Conservation (phyloP, 2,113 vertebrate genomes). For the Phrynocephalus versicolor region DNA sequence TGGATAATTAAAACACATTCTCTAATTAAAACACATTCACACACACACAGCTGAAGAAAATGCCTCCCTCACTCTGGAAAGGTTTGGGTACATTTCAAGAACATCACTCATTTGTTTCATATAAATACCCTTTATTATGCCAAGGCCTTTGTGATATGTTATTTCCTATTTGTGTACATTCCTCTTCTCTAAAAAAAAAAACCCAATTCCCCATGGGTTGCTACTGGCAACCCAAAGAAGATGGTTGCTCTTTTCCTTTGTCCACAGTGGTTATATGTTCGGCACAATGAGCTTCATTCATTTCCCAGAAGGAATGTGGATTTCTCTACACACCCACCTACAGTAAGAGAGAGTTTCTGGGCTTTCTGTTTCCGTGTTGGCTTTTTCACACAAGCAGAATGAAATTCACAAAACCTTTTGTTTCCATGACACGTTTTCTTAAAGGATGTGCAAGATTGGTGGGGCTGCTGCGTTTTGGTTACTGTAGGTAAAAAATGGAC, state of each 20-base stretch:
- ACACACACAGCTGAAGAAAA: no score
- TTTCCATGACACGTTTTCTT: no score
- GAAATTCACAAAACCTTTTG: background rate
- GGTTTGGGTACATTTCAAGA: rapidly evolving
- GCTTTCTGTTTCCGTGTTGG: no score
- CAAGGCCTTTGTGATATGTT: no score
- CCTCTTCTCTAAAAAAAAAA: background rate
- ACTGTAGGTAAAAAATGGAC: background rate
- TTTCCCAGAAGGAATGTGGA: background rate
- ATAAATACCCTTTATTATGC: background rate
- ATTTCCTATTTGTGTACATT: background rate
- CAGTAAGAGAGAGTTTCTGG: background rate
- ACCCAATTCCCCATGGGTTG: background rate
- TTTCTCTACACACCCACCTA: background rate
- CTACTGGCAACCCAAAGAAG: background rate
- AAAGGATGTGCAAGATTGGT: background rate
- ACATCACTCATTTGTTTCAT: background rate
- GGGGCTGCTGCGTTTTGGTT: background rate
- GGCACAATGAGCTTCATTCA: background rate
- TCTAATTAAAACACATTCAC: no score
- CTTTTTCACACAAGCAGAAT: background rate
- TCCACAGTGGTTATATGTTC: background rate
- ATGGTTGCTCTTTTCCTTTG: background rate
- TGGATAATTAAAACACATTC: background rate
- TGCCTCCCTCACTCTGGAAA: background rate